These are phyloP conservation scores for Spongia lamella DNA, from an alignment of 37 sponge, comb jelly and placozoan genomes.

Conservation along the genomic window DNA sequence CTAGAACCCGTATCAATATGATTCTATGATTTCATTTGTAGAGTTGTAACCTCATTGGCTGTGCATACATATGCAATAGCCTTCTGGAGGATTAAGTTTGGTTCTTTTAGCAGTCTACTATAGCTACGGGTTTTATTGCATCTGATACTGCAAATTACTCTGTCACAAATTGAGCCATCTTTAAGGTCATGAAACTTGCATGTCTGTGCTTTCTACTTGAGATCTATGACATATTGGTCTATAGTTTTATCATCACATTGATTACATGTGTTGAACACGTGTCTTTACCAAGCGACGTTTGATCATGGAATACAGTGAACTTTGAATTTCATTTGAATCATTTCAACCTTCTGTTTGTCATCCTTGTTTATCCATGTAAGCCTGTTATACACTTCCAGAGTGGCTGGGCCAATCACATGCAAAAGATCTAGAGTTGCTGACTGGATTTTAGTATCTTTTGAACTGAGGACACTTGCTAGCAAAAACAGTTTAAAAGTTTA, in stretches of 20 bases:
- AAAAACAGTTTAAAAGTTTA: slow-evolving; percentile 22
- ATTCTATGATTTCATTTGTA: slow-evolving; percentile 24
- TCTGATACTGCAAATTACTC: slow-evolving; percentile 25
- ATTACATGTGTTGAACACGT: slow-evolving; percentile 47
- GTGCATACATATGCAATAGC: slow-evolving; percentile 32
- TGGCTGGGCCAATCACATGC: slow-evolving; percentile 21
- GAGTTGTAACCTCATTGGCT: slow-evolving; percentile 16
- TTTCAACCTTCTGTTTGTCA: slow-evolving; percentile 12
- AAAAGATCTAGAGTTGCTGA: slow-evolving; percentile 16
- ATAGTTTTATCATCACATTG: slow-evolving; percentile 23
- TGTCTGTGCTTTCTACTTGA: slow-evolving; percentile 1
- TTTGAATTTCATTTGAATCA: slow-evolving; percentile 12
- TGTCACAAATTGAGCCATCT: slow-evolving; percentile 32
- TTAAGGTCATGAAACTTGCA: slow-evolving; percentile 35
- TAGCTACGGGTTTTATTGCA: slow-evolving; percentile 7
- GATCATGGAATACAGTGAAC: slow-evolving; percentile 25
- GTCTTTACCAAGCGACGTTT: slow-evolving; percentile 44
- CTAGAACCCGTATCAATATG: background rate
- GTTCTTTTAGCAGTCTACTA: slow-evolving; percentile 29
- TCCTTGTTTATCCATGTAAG: slow-evolving; percentile 3
- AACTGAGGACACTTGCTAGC: slow-evolving; percentile 2
- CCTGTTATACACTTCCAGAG: slow-evolving; percentile 37
- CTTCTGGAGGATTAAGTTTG: slow-evolving; percentile 6
- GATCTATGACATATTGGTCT: slow-evolving; percentile 32
- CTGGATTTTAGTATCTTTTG: slow-evolving; percentile 1